Evolutionary conservation across 1,140 invertebrate genomes (phyloP), one percentile per base, ranked within the genome.

Genomic region (Chionoecetes opilio): DNA sequence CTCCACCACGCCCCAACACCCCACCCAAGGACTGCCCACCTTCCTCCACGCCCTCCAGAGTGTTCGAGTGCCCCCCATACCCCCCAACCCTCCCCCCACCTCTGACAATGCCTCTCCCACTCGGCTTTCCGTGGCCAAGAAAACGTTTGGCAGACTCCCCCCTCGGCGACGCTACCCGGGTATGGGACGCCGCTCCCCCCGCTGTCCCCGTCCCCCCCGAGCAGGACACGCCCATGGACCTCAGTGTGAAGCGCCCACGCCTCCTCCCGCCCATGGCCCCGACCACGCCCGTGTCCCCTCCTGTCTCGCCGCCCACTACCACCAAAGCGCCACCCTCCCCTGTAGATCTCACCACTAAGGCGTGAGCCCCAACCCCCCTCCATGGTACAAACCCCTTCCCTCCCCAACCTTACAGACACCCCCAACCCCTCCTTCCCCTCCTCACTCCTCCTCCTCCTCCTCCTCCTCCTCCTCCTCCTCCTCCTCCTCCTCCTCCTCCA

Each of bases 181-280:
- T 34, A 37, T 95, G 95, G 95, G 89, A 91, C 32, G 94, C 94
- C 8, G 53, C 92, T n/a, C 88, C 92, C 75, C 82, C 95, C n/a
- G n/a, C n/a, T n/a, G n/a, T n/a, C n/a, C n/a, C n/a, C n/a, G n/a
- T n/a, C n/a, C n/a, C n/a, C 32, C 93, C 96, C n/a, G 96, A 96
- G 85, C 96, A 96, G 86, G 96, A 96, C 53, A 95, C 95, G 26
- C 96, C 96, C 63, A 96, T 96, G 46, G 96, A 96, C 84, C 89
- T 96, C 26, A 95, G 96, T 86, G 91, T 96, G n/a, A 96, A 96
- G 90, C 82, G 96, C n/a, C 94, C 82, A 34, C 94, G 96, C 53
- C 91, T 95, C 41, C 82, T 94, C 29, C 46, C 93, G 11, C 88
- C 92, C 29, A 90, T 93, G 46, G 53, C 91, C 82, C 53, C 94